Conservation (phyloP, 2,113 vertebrate genomes). For the Oncorhynchus masou region DNA sequence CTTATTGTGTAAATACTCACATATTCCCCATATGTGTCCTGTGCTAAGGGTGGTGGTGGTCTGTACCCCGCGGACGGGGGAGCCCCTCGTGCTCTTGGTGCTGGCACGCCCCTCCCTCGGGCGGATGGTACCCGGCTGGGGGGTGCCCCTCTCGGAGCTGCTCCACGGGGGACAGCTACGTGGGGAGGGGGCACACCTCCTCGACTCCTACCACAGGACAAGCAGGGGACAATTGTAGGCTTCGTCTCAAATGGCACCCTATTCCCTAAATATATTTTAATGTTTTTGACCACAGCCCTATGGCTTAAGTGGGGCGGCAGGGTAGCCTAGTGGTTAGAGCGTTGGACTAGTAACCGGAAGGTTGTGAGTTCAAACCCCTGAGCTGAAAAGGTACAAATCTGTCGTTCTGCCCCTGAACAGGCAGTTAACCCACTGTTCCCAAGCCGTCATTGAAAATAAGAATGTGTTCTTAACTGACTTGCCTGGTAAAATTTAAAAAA, state of each 20-base stretch:
- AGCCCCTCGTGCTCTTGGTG: slow-evolving; percentile 86
- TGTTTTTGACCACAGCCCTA: slow-evolving; percentile 8
- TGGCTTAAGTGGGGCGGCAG: slow-evolving; percentile 2
- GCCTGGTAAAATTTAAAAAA: no score
- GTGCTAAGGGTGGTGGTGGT: slow-evolving; percentile 83
- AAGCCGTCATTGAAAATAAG: no score
- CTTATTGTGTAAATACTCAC: slow-evolving; percentile 76
- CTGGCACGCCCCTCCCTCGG: slow-evolving; percentile 84
- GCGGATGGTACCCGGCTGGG: slow-evolving; percentile 82
- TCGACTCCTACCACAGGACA: slow-evolving; percentile 78
- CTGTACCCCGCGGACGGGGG: slow-evolving; percentile 84
- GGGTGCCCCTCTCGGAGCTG: slow-evolving; percentile 84
- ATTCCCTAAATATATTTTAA: no score
- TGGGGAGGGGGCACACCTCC: slow-evolving; percentile 87
- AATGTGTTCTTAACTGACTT: no score
- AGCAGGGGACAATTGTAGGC: slow-evolving; percentile 12
- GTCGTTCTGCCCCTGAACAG: no score
- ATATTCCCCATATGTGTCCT: slow-evolving; percentile 91
- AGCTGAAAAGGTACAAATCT: no score
- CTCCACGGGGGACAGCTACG: slow-evolving; percentile 85
- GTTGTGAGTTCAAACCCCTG: no score
- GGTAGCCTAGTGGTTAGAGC: no score
- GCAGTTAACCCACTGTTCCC: no score
- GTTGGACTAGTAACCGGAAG: no score
- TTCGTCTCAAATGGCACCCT: no score